These are phyloP conservation scores for Lacerta viridis DNA, from an alignment of 2,797 vertebrate species.

Conservation along the genomic window DNA sequence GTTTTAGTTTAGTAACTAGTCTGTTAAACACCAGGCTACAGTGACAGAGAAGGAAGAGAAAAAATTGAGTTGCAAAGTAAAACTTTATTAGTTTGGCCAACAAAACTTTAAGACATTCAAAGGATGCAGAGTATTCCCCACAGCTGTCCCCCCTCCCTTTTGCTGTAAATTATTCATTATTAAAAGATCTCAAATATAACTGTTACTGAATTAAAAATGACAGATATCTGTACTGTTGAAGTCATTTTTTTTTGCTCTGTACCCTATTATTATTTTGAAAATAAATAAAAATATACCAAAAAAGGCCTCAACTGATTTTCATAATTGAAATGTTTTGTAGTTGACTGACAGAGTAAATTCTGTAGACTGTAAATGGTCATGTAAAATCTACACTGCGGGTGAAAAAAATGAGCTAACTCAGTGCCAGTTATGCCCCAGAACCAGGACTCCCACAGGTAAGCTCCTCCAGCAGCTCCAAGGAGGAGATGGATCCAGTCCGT, in stretches of 20 bases:
- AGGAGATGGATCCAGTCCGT: too few relatives aligned
- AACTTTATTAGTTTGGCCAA: neutral
- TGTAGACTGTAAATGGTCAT: neutral
- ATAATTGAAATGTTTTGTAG: neutral
- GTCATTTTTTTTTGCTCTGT: too few relatives aligned
- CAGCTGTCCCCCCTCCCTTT: neutral
- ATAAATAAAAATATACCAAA: too few relatives aligned
- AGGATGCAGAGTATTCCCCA: neutral
- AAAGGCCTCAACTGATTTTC: too few relatives aligned
- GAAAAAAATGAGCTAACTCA: neutral
- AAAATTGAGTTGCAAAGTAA: neutral
- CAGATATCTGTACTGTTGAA: too few relatives aligned
- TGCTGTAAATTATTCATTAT: neutral
- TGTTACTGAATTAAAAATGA: too few relatives aligned
- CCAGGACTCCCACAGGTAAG: too few relatives aligned
- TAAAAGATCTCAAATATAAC: too few relatives aligned
- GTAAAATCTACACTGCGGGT: too few relatives aligned
- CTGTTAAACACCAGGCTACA: neutral
- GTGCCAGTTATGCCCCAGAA: too few relatives aligned
- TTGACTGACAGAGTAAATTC: neutral
- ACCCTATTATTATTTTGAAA: too few relatives aligned
- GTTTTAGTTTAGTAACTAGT: neutral
- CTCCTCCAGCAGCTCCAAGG: too few relatives aligned
- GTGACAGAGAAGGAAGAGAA: neutral
- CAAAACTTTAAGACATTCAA: fast-evolving